Percentiles rank a stretch among this genome's conserved stretches.
These are phyloP conservation scores for Sylvicola fuscatus DNA, from an alignment of 2,888 invertebrate genomes.

Conservation along the genomic window DNA sequence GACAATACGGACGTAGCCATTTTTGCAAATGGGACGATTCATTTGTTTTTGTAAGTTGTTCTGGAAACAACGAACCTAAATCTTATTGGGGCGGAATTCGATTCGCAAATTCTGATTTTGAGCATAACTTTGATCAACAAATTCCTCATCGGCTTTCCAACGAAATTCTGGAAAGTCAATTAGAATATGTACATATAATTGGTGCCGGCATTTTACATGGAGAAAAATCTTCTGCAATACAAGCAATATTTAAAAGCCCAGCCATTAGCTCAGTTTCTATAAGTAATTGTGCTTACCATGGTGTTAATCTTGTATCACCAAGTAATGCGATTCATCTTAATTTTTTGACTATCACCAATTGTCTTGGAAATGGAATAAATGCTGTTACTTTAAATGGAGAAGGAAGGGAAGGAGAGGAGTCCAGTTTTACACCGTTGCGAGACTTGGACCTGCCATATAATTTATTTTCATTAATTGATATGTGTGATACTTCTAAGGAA, in stretches of 20 bases:
- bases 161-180: slow-evolving; percentile 36
- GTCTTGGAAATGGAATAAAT: slow-evolving; percentile 77
- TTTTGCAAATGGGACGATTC: slow-evolving; percentile 76
- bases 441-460: slow-evolving; percentile 71
- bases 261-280: slow-evolving; percentile 62
- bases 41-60: slow-evolving; percentile 87
- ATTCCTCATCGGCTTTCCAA: slow-evolving; percentile 39
- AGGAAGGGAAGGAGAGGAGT: slow-evolving; percentile 66
- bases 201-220: slow-evolving; percentile 93
- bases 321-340: slow-evolving; percentile 58
- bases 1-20: slow-evolving; percentile 68
- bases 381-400: slow-evolving; percentile 84
- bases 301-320: slow-evolving; percentile 79
- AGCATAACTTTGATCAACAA: slow-evolving; percentile 63
- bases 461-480: slow-evolving; percentile 84
- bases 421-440: slow-evolving; percentile 73
- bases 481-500: slow-evolving; percentile 89
- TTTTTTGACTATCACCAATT: slow-evolving; percentile 52
- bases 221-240: slow-evolving; percentile 82
- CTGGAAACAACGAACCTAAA: slow-evolving; percentile 33
- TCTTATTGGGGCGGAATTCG: slow-evolving; percentile 95
- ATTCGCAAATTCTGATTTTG: slow-evolving; percentile 76
- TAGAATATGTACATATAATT: slow-evolving; percentile 62
- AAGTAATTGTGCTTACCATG: slow-evolving; percentile 69
- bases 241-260: slow-evolving; percentile 76